Base-by-base conservation (phyloP, 35 echinoderm and acorn worm species). In the Eucidaris tribuloides region DNA sequence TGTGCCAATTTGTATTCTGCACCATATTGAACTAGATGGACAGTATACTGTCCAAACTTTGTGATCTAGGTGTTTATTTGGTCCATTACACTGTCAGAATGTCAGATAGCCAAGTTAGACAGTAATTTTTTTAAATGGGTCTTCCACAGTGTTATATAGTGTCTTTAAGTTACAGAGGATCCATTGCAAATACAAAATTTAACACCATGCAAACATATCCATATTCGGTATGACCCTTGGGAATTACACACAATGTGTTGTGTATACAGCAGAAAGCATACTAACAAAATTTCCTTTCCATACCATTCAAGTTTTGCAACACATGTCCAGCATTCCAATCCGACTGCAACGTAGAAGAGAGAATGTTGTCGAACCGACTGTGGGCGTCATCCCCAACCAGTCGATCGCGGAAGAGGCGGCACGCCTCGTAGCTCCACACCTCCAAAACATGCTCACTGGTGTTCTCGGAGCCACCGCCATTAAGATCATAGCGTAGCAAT, bases 311-410 rank as follows among this genome's bases (percentile, higher is more conserved):
- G 34, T 80, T 93, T 31, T 98, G 85, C 52, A 98, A 27, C 19
- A 98, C 64, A 79, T 98, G 95, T 41, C 95, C 90, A 66, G 96
- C 96, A 84, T 99, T 99, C 96, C 96, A 99, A 7, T 93, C 90
- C 11, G 90, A 72, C 58, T 99, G 96, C 11, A 99, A 57, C 5
- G 82, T 83, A n/a, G 90, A 86, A 18, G 61, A 58, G 11, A 99
- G 64, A 34, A 99, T 99, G 38, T 82, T 93, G 38, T 93, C 91
- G 87, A 99, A 99, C 2, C 84, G 84, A 41, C 79, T 88, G 68
- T 79, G 79, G 28, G 81, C 82, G 25, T 99, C 91, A 3, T 90
- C 89, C 35, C 91, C 91, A 22, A 93, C 96, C 46, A 99, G 83
- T 38, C 87, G 81, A 76, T 99, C 96, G 39, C 87, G 72, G 80